Evolutionary conservation across 2,888 invertebrate genomes (phyloP).

Genomic region (Aporophyla lueneburgensis): DNA sequence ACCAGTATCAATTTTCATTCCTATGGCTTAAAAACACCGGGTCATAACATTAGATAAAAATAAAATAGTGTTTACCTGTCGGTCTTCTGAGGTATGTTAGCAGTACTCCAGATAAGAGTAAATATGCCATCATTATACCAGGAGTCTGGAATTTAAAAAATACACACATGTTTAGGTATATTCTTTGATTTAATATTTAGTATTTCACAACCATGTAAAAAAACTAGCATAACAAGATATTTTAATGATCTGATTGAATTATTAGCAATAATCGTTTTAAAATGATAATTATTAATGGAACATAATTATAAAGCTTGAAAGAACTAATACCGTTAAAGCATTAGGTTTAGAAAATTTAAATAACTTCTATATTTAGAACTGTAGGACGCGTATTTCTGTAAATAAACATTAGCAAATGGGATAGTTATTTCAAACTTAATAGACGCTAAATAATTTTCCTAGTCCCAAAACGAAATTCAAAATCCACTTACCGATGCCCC

Average conservation of each 20-base stretch:
- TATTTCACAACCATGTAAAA: not conserved
- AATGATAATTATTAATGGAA: not conserved
- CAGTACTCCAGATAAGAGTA: conserved; percentile 96
- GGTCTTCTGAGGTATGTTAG: conserved; percentile 97
- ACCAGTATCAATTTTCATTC: no score
- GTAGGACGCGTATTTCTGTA: not conserved
- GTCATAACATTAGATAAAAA: not conserved
- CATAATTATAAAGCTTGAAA: not conserved
- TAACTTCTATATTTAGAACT: not conserved
- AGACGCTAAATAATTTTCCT: not conserved
- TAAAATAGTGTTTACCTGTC: conserved; percentile 91
- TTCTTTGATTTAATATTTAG: not conserved
- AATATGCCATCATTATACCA: conserved; percentile 96
- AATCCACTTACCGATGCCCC: conserved; percentile 93
- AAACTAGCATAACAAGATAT: not conserved
- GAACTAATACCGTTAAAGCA: not conserved
- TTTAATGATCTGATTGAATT: not conserved
- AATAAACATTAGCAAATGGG: not conserved
- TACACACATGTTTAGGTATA: not conserved
- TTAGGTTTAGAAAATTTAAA: not conserved
- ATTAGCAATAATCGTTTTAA: not conserved
- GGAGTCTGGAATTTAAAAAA: conserved; percentile 93
- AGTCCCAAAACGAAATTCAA: not conserved
- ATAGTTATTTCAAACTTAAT: not conserved
- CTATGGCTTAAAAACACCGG: no score